Conservation (phyloP, 30 jellyfish, hydroid and myxozoan species). For the Chrysaora quinquecirrha region DNA sequence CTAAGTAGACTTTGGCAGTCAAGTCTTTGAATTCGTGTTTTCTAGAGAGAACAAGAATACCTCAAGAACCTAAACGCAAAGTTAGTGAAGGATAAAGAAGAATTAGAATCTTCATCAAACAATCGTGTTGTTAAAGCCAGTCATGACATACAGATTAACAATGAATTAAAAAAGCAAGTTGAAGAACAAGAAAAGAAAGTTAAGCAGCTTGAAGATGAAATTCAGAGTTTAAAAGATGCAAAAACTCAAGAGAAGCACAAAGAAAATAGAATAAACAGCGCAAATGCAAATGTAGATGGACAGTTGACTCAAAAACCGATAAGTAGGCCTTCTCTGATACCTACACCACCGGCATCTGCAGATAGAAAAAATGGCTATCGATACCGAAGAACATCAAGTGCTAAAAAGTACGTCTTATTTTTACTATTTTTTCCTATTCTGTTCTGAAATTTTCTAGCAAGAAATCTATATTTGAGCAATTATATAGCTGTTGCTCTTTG, state of each 20-base stretch:
- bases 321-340: constrained; percentile 60
- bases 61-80: constrained; percentile 63
- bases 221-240: constrained; percentile 45
- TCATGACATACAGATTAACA: constrained; percentile 48
- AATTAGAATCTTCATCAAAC: constrained; percentile 36
- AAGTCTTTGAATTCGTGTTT: too few species aligned
- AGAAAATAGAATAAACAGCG: constrained; percentile 13
- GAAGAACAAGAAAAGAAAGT: constrained; percentile 82
- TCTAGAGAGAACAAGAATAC: constrained; percentile 84
- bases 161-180: constrained; percentile 73
- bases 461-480: too few species aligned
- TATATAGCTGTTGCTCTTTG: background rate
- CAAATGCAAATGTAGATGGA: background rate
- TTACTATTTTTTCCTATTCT: background rate
- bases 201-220: constrained; percentile 75
- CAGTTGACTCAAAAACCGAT: constrained; percentile 34
- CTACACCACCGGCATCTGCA: constrained; percentile 87
- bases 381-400: constrained; percentile 48
- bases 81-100: constrained; percentile 51
- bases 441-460: too few species aligned
- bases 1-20: too few species aligned
- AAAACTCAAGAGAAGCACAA: constrained; percentile 17
- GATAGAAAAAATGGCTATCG: constrained; percentile 51
- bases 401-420: background rate
- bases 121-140: constrained; percentile 70